A percentile compares a stretch with the other conserved stretches of the same genome.
phyloP scores from a whole-genome alignment of 2,888 invertebrate genomes.

The Tanytarsus gracilentus region DNA sequence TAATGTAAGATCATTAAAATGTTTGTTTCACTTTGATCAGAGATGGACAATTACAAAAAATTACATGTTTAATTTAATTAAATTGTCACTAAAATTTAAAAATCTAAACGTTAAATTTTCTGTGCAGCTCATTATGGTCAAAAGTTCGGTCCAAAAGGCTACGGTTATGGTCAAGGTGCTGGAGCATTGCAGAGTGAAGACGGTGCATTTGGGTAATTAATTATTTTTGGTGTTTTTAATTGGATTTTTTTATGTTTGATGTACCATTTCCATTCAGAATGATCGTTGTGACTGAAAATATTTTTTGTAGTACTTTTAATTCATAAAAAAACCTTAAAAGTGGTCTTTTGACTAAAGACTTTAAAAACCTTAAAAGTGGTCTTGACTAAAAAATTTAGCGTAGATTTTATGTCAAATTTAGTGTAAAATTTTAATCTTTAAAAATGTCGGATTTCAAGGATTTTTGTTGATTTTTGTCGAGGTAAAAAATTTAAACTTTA shows the following conservation, averaged over 20 bases:
- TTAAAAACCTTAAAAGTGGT: too few species aligned
- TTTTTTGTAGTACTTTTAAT: too few species aligned
- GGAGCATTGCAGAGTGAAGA: conserved; percentile 86
- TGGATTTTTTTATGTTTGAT: conserved; percentile 1
- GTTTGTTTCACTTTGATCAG: conserved; percentile 22
- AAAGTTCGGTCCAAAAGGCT: conserved; percentile 95
- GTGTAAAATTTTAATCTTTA: too few species aligned
- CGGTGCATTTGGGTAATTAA: conserved; percentile 67
- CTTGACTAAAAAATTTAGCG: too few species aligned
- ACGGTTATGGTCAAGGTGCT: conserved; percentile 94
- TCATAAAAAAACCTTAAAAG: too few species aligned
- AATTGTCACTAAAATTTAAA: conserved; percentile 96
- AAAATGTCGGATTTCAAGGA: too few species aligned
- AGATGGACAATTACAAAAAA: too few species aligned
- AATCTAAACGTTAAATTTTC: too few species aligned
- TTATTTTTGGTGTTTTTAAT: conserved; percentile 3
- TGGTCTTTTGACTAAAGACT: too few species aligned
- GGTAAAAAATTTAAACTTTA: neutral
- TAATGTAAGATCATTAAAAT: neutral
- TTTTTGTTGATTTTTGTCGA: neutral
- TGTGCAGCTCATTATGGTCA: too few species aligned
- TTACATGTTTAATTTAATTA: conserved; percentile 39
- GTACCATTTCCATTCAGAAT: neutral
- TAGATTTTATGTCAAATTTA: too few species aligned
- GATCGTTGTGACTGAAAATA: neutral